Percentiles rank a stretch among this genome's conserved stretches.
These are phyloP conservation scores for Oreochromis aureus DNA, from an alignment of 2,113 vertebrate species.

Conservation along the genomic window DNA sequence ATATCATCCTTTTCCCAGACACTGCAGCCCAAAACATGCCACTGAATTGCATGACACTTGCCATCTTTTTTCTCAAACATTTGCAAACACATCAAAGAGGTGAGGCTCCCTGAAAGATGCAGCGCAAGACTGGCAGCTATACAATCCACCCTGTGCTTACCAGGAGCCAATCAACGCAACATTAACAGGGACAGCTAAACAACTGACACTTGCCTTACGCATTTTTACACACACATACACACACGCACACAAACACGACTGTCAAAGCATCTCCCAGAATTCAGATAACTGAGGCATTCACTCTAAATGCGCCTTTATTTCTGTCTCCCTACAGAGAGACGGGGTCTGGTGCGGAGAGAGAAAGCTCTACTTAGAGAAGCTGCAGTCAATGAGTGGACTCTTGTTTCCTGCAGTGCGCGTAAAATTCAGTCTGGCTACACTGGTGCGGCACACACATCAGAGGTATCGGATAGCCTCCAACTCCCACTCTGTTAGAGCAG, in stretches of 20 bases:
- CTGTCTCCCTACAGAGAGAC: not conserved
- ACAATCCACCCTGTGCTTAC: not conserved
- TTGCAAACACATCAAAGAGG: constrained; percentile 13
- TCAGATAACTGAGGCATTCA: not conserved
- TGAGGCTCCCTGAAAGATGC: not conserved
- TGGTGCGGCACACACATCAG: constrained; percentile 21
- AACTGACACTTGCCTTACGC: constrained; percentile 13
- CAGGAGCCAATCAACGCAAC: constrained; percentile 32
- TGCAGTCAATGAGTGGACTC: constrained; percentile 58
- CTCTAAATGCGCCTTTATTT: not conserved
- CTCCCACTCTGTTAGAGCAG: constrained; percentile 5
- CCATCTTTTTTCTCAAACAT: not conserved
- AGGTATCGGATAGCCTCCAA: constrained; percentile 26
- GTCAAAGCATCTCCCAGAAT: not conserved
- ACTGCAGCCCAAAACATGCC: not conserved
- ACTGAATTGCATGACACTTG: not conserved
- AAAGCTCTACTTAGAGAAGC: constrained; percentile 7
- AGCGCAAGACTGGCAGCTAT: not conserved
- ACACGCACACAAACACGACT: not conserved
- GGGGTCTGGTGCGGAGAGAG: not conserved
- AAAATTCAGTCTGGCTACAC: constrained; percentile 42
- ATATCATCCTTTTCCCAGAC: not conserved
- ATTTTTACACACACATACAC: not conserved
- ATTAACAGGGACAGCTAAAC: constrained; percentile 20
- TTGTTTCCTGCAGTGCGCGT: constrained; percentile 61